Evolutionary conservation across 2,888 invertebrate species (phyloP).

Genomic region (Parasteatoda lunata): DNA sequence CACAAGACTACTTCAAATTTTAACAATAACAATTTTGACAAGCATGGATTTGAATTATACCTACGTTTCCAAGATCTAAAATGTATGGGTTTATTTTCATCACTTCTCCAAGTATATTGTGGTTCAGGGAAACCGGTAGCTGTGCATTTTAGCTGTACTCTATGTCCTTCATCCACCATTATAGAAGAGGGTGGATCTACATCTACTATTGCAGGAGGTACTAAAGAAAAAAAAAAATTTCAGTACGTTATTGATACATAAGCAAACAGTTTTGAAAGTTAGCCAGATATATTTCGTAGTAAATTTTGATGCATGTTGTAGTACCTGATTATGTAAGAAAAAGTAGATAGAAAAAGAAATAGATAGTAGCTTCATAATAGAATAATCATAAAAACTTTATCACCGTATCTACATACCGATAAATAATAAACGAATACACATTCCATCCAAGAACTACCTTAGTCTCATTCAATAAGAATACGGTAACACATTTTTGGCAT

Average conservation of each 20-base stretch:
- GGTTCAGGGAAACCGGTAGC: conserved; percentile 87
- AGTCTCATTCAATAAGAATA: too few relatives aligned
- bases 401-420: too few relatives aligned
- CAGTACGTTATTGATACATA: background rate
- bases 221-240: conserved; percentile 75
- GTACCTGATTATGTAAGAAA: background rate
- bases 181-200: conserved; percentile 76
- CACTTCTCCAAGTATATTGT: conserved; percentile 84
- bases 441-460: too few relatives aligned
- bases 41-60: conserved; percentile 66
- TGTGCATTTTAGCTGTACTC: conserved; percentile 86
- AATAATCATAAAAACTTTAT: too few relatives aligned
- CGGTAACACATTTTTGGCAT: too few relatives aligned
- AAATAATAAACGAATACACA: too few relatives aligned
- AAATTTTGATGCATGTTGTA: background rate
- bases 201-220: conserved; percentile 90
- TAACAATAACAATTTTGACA: too few relatives aligned
- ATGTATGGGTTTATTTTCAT: conserved; percentile 80
- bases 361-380: too few relatives aligned
- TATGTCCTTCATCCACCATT: conserved; percentile 86
- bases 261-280: background rate
- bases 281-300: background rate
- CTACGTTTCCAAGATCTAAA: conserved; percentile 81
- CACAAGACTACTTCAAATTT: too few relatives aligned
- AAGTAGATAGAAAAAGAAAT: too few relatives aligned